Base-by-base conservation (phyloP, 2,113 vertebrate species). In the Mirza zaza region DNA sequence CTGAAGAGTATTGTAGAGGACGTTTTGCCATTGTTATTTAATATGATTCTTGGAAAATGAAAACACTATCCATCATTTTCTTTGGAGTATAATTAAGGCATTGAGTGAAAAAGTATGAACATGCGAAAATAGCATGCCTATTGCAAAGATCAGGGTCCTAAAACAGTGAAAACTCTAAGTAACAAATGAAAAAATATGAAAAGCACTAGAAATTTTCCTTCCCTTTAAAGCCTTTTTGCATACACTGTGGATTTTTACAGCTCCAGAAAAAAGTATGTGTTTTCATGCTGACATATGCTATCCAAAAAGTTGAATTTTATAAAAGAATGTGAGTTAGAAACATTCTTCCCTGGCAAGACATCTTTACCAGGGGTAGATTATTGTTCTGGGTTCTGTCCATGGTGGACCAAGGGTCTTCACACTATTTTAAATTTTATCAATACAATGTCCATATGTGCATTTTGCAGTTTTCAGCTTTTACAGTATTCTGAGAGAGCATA, bases 21-120 rank as follows among this genome's bases (percentile, higher is more conserved):
- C 21, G 85, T 90, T 94, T 91, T 79, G 18, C 65, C 83, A 84
- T 90, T 90, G 15, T 91, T 94, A 80, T 71, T 95, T 88, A 68
- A 52, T 84, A 81, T 77, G 11, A 5, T 42, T 87, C 36, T 87
- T 65, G 34, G 81, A 90, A 83, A 91, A 76, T 34, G 7, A 81
- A 81, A 88, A 59, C 12, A 93, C 34, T 42, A 52, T 39, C 29
- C 32, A 36, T 87, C 57, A 70, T 96, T 80, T 96, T 2, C 17
- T 90, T 75, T 80, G 36, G 23, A 77, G 32, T 29, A 1, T 29
- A 45, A 8, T 92, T 65, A 90, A 96, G 20, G 20, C 48, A 32
- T 50, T 90, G 36, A 71, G 23, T 95, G 52, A 79, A 93, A 94
- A 92, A 36, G 27, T 81, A 3, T 39, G 34, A 9, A 25, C 77